These are phyloP conservation scores for Acestrorhynchus altus DNA, from an alignment of 2,797 vertebrate species.

Conservation along the genomic window DNA sequence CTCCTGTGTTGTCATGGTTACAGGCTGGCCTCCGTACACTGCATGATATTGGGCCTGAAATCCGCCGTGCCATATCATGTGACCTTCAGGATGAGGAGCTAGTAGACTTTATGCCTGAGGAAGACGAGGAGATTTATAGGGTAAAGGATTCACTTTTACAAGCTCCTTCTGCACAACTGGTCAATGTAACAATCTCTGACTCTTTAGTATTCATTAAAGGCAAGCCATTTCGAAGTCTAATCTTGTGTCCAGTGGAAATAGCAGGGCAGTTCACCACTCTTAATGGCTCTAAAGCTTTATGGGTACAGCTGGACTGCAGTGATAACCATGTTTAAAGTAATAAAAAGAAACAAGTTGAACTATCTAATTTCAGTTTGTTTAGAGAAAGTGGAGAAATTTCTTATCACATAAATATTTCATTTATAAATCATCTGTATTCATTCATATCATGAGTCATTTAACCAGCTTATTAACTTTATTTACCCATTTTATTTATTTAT, in stretches of 20 bases:
- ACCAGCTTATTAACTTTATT: conserved; percentile 74
- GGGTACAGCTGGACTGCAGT: not conserved
- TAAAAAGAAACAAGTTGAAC: not conserved
- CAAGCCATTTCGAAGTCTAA: conserved; percentile 6
- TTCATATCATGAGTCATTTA: conserved; percentile 71
- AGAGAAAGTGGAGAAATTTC: not conserved
- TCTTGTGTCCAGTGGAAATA: not conserved
- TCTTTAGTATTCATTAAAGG: conserved; percentile 34
- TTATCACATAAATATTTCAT: no score
- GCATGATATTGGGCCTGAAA: conserved; percentile 99
- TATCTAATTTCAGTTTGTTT: not conserved
- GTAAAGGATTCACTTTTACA: conserved; percentile 82
- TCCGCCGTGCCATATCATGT: conserved; percentile 99
- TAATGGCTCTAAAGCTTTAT: not conserved
- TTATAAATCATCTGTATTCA: conserved; percentile 52
- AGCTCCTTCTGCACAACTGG: conserved; percentile 46
- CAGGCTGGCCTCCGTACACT: conserved; percentile 99
- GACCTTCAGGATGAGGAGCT: conserved; percentile 99
- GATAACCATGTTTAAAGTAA: not conserved
- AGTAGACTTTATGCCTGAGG: conserved; percentile 94
- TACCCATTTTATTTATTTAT: conserved; percentile 62
- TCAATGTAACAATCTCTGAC: conserved; percentile 33
- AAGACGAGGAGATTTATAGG: conserved; percentile 98
- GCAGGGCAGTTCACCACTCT: not conserved
- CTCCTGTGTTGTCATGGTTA: conserved; percentile 83